A percentile compares a stretch with the other conserved stretches of the same genome.
Evolutionary conservation across 2,888 invertebrate genomes (phyloP).

Genomic region (Pocota personata): DNA sequence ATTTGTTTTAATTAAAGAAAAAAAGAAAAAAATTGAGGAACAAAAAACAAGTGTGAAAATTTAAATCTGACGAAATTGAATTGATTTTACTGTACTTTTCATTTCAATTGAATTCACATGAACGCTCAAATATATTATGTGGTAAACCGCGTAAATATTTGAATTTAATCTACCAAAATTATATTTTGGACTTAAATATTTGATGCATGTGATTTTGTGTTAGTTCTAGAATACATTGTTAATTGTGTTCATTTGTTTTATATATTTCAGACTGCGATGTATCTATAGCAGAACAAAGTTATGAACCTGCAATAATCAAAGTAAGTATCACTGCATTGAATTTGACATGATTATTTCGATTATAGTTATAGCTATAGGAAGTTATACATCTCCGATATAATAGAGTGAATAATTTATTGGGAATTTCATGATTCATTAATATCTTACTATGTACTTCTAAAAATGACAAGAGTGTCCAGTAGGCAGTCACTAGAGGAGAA

Average conservation of each 20-base stretch:
- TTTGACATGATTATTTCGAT: not conserved
- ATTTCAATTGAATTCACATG: not conserved
- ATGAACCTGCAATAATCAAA: slow-evolving; percentile 42
- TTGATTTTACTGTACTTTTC: slow-evolving; percentile 13
- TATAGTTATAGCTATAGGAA: not conserved
- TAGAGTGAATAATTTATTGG: slow-evolving; percentile 5
- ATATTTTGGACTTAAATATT: not conserved
- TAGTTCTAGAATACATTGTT: not conserved
- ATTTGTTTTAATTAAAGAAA: slow-evolving; percentile 12
- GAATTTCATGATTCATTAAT: slow-evolving; percentile 13
- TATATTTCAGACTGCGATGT: slow-evolving; percentile 55
- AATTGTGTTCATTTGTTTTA: not conserved
- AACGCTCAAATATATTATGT: not conserved
- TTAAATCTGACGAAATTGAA: not conserved
- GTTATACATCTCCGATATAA: not conserved
- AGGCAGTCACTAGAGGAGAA: not conserved
- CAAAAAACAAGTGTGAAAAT: not conserved
- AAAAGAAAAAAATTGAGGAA: not conserved
- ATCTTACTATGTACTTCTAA: not conserved
- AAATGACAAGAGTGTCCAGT: not conserved
- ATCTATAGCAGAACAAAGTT: slow-evolving; percentile 53
- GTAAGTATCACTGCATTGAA: slow-evolving; percentile 40
- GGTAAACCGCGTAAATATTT: not conserved
- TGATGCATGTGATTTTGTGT: not conserved
- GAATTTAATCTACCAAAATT: not conserved